Evolutionary conservation across 1,140 invertebrate genomes (phyloP).

Genomic region (Drosophila serrata): DNA sequence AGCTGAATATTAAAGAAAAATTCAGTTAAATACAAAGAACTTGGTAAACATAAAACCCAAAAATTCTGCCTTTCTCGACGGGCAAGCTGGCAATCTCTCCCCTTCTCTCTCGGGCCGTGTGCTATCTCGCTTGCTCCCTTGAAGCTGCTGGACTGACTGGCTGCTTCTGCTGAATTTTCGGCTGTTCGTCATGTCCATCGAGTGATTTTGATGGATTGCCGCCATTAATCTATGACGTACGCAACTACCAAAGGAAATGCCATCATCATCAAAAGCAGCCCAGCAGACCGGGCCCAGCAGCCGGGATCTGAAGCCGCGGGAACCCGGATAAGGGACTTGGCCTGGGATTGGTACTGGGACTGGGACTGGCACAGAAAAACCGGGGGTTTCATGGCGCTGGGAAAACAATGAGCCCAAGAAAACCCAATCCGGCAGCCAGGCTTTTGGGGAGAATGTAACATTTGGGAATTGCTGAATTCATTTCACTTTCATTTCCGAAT

Average conservation of each 20-base stretch:
- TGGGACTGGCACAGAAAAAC: conserved; percentile 5
- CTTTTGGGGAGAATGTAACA: conserved; percentile 49
- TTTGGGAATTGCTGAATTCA: conserved; percentile 68
- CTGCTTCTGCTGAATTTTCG: conserved; percentile 77
- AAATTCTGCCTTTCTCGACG: conserved; percentile 30
- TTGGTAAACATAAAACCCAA: conserved; percentile 29
- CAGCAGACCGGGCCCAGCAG: conserved; percentile 52
- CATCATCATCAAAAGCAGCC: conserved; percentile 83
- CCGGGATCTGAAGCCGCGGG: conserved; percentile 41
- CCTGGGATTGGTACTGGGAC: conserved; percentile 28
- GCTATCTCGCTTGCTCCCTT: conserved; percentile 10
- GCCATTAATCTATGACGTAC: conserved; percentile 86
- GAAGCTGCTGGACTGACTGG: conserved; percentile 32
- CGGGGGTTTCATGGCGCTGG: conserved; percentile 12
- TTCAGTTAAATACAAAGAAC: conserved; percentile 15
- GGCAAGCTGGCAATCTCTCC: conserved; percentile 14
- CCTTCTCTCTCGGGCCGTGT: background rate
- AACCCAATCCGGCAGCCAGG: conserved; percentile 42
- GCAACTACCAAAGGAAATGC: conserved; percentile 85
- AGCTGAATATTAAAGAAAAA: conserved; percentile 20
- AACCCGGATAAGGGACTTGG: conserved; percentile 20
- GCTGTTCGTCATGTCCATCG: conserved; percentile 85
- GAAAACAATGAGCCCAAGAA: conserved; percentile 54
- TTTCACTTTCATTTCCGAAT: conserved; percentile 74
- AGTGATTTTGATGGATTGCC: conserved; percentile 86